Conservation (phyloP, 1,140 invertebrate species). For the Pentalonia nigronervosa region DNA sequence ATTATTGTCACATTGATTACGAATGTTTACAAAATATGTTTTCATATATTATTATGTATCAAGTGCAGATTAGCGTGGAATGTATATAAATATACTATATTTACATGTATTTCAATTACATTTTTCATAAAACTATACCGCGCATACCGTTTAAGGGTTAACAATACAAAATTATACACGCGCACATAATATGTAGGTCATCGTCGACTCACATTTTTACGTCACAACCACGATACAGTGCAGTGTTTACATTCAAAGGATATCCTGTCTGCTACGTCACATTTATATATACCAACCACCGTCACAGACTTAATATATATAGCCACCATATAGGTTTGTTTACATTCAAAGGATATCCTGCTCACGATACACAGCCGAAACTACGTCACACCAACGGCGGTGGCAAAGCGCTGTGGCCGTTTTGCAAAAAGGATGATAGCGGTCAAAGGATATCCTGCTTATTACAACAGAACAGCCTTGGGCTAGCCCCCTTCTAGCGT, state of each 20-base stretch:
- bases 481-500: not conserved
- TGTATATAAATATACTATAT: not conserved
- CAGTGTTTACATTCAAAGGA: slow-evolving; percentile 53
- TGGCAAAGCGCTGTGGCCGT: not conserved
- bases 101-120: not conserved
- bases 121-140: not conserved
- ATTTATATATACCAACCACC: not conserved
- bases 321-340: not conserved
- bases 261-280: slow-evolving; percentile 49
- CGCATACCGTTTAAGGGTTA: not conserved
- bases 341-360: slow-evolving; percentile 53
- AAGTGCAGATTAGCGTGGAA: not conserved
- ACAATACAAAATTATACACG: not conserved
- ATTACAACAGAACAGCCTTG: slow-evolving; percentile 14
- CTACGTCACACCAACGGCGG: slow-evolving; percentile 8
- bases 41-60: not conserved
- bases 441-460: slow-evolving; percentile 58
- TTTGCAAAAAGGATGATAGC: slow-evolving; percentile 32
- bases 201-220: not conserved
- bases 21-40: not conserved
- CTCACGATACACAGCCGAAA: not conserved
- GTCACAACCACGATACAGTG: not conserved
- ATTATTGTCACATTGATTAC: not conserved
- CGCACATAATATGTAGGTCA: not conserved
- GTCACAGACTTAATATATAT: not conserved